Conservation (phyloP, 2,797 vertebrate species). For the Choloepus didactylus region DNA sequence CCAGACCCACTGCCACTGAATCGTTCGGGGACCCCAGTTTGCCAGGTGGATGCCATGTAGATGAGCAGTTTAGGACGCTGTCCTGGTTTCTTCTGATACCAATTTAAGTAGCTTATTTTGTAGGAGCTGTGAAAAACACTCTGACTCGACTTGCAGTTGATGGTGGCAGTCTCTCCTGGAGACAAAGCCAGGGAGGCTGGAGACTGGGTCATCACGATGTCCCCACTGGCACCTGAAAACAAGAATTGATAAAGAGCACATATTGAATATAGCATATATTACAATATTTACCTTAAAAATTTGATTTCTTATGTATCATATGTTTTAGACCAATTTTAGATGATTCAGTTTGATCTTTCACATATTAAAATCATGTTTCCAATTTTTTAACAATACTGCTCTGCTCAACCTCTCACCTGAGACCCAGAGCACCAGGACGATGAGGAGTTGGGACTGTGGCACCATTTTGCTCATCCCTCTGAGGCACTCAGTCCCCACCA, state of each 20-base stretch:
- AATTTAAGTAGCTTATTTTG: rapidly evolving
- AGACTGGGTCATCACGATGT: conserved; percentile 4
- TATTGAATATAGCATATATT: no score
- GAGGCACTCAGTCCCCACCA: background rate
- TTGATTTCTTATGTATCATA: no score
- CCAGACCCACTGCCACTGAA: background rate
- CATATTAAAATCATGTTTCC: background rate
- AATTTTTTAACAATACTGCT: background rate
- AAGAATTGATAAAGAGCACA: background rate
- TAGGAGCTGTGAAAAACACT: rapidly evolving
- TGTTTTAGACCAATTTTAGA: no score
- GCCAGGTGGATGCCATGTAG: rapidly evolving
- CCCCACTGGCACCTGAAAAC: background rate
- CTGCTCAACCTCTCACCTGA: background rate
- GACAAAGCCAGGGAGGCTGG: background rate
- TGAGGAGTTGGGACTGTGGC: background rate
- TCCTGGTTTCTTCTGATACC: conserved; percentile 24
- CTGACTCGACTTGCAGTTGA: background rate
- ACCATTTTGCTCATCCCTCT: no score
- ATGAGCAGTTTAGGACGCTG: background rate
- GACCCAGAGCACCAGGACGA: background rate
- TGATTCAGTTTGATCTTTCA: background rate
- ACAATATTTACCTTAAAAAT: no score
- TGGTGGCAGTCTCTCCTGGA: background rate
- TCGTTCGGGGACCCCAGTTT: rapidly evolving